A percentile compares a stretch with the other conserved stretches of the same genome.
These are phyloP conservation scores for Origma solitaria DNA, from an alignment of 2,113 vertebrate species.

Conservation along the genomic window DNA sequence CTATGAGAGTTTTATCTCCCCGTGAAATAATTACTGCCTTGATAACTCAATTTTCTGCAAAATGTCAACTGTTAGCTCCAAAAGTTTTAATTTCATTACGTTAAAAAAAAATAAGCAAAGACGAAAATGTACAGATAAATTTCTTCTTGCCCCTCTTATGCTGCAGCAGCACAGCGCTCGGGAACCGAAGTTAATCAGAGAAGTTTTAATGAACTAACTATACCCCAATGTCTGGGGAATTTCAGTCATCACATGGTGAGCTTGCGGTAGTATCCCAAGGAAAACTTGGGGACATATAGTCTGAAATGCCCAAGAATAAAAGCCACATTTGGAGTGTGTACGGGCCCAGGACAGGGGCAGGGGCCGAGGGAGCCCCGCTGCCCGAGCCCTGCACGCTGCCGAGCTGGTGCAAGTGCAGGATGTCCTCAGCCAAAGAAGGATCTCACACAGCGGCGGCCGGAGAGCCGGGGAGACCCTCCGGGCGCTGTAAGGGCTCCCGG, in stretches of 20 bases:
- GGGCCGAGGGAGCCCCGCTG: not conserved
- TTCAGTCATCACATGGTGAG: not conserved
- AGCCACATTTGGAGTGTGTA: fast-evolving
- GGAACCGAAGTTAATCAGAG: not conserved
- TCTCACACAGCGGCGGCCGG: not conserved
- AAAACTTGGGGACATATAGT: not conserved
- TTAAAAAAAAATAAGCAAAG: conserved; percentile 2
- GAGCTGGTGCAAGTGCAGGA: not conserved
- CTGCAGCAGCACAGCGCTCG: not conserved
- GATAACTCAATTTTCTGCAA: conserved; percentile 84
- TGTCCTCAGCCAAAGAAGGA: not conserved
- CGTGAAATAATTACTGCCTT: conserved; percentile 85
- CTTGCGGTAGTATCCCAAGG: not conserved
- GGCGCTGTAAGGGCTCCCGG: not conserved
- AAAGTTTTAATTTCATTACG: conserved; percentile 82
- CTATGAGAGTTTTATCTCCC: conserved; percentile 82
- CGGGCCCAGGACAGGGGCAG: not conserved
- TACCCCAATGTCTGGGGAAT: not conserved
- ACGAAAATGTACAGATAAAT: conserved; percentile 33
- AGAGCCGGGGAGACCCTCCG: not conserved
- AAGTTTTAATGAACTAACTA: not conserved
- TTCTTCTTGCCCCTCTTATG: not conserved
- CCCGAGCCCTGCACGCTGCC: not conserved
- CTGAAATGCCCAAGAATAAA: not conserved
- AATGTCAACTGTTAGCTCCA: conserved; percentile 75